These are phyloP conservation scores for Xestoiulus laeticollis DNA, from an alignment of 2,888 invertebrate species.

Conservation along the genomic window DNA sequence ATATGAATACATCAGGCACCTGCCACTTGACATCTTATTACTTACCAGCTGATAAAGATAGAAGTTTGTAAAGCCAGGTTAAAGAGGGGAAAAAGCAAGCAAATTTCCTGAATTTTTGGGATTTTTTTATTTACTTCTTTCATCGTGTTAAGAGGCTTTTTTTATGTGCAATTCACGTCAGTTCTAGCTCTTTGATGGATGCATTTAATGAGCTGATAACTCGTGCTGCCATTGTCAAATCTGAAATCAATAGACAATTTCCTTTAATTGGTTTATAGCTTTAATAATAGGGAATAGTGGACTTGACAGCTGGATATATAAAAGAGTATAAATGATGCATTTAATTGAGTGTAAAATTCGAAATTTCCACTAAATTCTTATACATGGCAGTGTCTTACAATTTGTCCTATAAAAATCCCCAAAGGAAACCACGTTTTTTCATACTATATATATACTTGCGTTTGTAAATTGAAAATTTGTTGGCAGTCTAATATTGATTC, in stretches of 20 bases:
- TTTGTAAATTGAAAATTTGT: background rate
- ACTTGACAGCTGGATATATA: background rate
- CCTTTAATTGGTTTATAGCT: background rate
- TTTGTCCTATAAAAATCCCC: background rate
- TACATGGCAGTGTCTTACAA: too few species aligned
- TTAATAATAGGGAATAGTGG: background rate
- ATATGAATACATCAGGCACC: background rate
- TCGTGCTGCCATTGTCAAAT: background rate
- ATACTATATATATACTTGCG: background rate
- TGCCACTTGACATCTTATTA: slow-evolving; percentile 18
- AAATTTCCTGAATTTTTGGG: background rate
- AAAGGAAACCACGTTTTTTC: background rate
- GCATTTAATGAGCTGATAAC: slow-evolving; percentile 25
- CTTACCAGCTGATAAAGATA: background rate
- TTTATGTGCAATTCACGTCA: background rate
- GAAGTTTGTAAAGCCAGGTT: too few species aligned
- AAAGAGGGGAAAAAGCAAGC: background rate
- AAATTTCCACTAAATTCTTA: background rate
- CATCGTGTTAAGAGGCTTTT: background rate
- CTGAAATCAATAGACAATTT: slow-evolving; percentile 12
- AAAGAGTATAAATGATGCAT: background rate
- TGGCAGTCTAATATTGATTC: background rate
- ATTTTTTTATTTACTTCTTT: background rate
- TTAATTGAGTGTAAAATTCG: background rate
- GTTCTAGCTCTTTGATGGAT: slow-evolving; percentile 2